A percentile compares a stretch with the other conserved stretches of the same genome.
Evolutionary conservation across 1,140 invertebrate genomes (phyloP).

Genomic region (Drosophila repleta): DNA sequence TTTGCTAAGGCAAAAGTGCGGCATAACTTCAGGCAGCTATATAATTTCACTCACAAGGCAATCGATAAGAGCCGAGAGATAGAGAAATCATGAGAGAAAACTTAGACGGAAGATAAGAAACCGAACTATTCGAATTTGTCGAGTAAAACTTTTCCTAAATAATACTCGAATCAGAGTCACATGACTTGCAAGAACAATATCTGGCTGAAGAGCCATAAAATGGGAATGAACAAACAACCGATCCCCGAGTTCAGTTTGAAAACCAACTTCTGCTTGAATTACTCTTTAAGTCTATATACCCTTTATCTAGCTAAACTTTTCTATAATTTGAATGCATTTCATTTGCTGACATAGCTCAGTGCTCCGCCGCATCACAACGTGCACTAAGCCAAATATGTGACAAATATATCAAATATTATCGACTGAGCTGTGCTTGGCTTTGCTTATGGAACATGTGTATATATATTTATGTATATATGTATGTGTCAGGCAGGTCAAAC

Average conservation of each 20-base stretch:
- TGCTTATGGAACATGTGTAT: conserved; percentile 8
- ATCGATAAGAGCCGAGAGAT: conserved; percentile 9
- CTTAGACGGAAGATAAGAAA: conserved; percentile 6
- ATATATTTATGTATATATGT: background rate
- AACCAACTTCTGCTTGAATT: no score
- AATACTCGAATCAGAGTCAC: no score
- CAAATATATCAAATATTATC: conserved; percentile 21
- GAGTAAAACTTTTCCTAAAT: no score
- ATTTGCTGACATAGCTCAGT: background rate
- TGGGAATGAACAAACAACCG: no score
- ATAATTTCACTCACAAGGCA: conserved; percentile 14
- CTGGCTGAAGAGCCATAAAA: no score
- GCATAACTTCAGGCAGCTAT: conserved; percentile 57
- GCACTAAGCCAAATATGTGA: conserved; percentile 51
- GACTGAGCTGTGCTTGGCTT: background rate
- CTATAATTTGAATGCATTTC: background rate
- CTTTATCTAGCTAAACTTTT: no score
- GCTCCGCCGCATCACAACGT: conserved; percentile 38
- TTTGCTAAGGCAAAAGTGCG: conserved; percentile 8
- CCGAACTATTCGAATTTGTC: background rate
- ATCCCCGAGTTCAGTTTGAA: no score
- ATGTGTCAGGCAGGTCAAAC: background rate
- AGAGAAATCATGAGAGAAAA: background rate
- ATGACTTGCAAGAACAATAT: no score
- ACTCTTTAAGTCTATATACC: no score